These are phyloP conservation scores for Cotesia glomerata DNA, from an alignment of 1,140 invertebrate genomes.

Conservation along the genomic window DNA sequence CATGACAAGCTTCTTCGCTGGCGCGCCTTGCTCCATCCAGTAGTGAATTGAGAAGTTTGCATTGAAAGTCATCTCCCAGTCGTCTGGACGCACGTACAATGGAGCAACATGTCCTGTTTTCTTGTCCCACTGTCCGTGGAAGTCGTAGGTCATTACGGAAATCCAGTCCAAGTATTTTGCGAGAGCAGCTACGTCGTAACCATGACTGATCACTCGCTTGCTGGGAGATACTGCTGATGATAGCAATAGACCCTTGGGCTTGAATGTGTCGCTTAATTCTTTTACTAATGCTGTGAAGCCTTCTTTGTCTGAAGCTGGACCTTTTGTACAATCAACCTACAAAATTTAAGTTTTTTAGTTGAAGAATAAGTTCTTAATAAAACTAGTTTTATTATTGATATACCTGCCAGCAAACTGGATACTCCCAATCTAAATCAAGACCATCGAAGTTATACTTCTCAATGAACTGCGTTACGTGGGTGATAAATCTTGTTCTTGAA, in stretches of 20 bases:
- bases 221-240: constrained; percentile 86
- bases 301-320: constrained; percentile 77
- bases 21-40: constrained; percentile 69
- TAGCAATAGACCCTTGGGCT: constrained; percentile 72
- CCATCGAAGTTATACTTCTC: constrained; percentile 69
- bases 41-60: constrained; percentile 70
- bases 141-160: constrained; percentile 90
- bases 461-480: constrained; percentile 65
- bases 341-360: background rate
- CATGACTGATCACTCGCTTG: constrained; percentile 79
- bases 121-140: constrained; percentile 90
- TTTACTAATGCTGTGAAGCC: constrained; percentile 74
- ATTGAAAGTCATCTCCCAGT: constrained; percentile 78
- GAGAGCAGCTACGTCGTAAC: constrained; percentile 69
- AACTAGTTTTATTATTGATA: no score
- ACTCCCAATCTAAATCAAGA: constrained; percentile 73
- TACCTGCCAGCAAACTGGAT: constrained; percentile 71
- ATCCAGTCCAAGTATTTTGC: constrained; percentile 74
- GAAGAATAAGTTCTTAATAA: background rate
- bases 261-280: constrained; percentile 76
- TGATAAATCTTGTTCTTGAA: constrained; percentile 62
- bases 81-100: constrained; percentile 76
- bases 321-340: constrained; percentile 79
- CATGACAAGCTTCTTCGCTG: constrained; percentile 69
- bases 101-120: constrained; percentile 87